Percentiles rank a stretch among this genome's conserved stretches.
These are phyloP conservation scores for Micromys minutus DNA, from an alignment of 2,113 vertebrate species.

Conservation along the genomic window DNA sequence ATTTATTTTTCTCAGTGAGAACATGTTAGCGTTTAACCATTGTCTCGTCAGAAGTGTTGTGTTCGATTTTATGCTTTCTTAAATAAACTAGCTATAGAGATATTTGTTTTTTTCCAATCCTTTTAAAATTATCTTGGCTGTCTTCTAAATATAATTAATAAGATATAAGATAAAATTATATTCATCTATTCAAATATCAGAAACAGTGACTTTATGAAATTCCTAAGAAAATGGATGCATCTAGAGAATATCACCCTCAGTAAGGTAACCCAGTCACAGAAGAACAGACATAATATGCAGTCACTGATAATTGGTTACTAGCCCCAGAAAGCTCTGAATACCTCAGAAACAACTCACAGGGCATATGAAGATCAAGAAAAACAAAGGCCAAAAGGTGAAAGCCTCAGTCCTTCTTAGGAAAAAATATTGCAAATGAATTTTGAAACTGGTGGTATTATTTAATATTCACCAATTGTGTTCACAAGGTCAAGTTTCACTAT, in stretches of 20 bases:
- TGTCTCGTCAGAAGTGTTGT: background rate
- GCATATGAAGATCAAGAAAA: too few species aligned
- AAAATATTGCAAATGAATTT: background rate
- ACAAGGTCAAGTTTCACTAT: background rate
- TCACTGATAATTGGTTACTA: too few species aligned
- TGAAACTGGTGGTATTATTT: background rate
- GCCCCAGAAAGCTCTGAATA: too few species aligned
- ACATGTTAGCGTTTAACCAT: background rate
- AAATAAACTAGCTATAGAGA: background rate
- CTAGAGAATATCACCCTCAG: too few species aligned
- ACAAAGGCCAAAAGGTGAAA: too few species aligned
- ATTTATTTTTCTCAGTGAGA: background rate
- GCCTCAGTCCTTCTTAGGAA: too few species aligned
- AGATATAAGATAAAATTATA: background rate
- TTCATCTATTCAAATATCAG: background rate
- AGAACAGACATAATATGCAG: too few species aligned
- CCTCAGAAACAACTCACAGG: too few species aligned
- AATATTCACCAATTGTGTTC: background rate
- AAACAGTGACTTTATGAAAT: too few species aligned
- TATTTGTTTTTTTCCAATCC: background rate
- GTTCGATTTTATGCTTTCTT: background rate
- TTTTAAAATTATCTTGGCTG: background rate
- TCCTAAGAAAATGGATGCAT: too few species aligned
- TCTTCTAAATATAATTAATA: background rate
- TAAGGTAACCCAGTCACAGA: too few species aligned